Conservation (phyloP, 2,888 invertebrate species). For the Pandemis heparana region DNA sequence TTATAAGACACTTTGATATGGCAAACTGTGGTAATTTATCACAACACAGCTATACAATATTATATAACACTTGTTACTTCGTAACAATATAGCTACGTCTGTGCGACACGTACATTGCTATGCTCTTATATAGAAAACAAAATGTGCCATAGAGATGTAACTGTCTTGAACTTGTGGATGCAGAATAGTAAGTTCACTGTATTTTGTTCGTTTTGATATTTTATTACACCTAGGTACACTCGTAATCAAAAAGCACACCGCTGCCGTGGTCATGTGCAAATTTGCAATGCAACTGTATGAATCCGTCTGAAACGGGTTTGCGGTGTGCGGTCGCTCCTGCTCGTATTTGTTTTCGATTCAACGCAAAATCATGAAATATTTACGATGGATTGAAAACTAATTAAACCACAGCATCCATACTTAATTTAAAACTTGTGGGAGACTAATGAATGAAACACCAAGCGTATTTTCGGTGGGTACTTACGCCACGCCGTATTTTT, state of each 20-base stretch:
- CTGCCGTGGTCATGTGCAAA: constrained; percentile 37
- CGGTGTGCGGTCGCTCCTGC: constrained; percentile 36
- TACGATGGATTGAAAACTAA: constrained; percentile 39
- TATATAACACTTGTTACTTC: neutral
- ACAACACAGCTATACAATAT: neutral
- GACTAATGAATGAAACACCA: constrained; percentile 20
- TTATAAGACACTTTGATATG: constrained; percentile 23
- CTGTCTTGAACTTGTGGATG: too few relatives aligned
- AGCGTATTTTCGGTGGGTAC: constrained; percentile 17
- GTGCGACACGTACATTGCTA: too few relatives aligned
- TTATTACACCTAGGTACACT: neutral
- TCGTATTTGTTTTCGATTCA: constrained; percentile 39
- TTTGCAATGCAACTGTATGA: constrained; percentile 38
- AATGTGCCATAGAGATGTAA: too few relatives aligned
- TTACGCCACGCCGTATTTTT: constrained; percentile 33
- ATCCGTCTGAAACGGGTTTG: constrained; percentile 42
- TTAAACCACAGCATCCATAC: constrained; percentile 35
- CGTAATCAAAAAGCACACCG: constrained; percentile 29
- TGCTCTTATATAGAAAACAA: too few relatives aligned
- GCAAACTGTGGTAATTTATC: neutral
- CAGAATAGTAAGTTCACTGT: too few relatives aligned
- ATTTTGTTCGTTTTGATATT: too few relatives aligned
- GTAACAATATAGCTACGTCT: too few relatives aligned
- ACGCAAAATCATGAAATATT: constrained; percentile 37
- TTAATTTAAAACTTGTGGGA: constrained; percentile 26